These are phyloP conservation scores for Orius insidiosus DNA, from an alignment of 1,140 invertebrate genomes.

Conservation along the genomic window DNA sequence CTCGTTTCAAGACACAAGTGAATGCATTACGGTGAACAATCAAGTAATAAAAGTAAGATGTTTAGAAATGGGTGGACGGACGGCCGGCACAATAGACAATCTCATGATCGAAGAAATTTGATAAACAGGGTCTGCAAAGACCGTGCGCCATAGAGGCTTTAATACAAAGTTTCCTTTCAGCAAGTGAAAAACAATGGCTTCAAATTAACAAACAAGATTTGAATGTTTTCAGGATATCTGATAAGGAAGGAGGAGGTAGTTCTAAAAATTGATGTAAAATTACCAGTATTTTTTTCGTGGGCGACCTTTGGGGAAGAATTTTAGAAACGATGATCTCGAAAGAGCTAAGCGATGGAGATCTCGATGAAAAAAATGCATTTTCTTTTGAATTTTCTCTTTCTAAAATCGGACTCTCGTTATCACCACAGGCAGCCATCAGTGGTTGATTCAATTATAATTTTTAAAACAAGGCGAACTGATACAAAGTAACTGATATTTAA, in stretches of 20 bases:
- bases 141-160: no score
- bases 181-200: not conserved
- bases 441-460: no score
- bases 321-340: conserved; percentile 14
- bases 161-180: no score
- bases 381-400: conserved; percentile 2
- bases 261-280: not conserved
- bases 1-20: no score
- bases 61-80: no score
- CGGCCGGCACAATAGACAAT: no score
- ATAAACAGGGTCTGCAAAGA: no score
- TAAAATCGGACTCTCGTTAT: conserved; percentile 17
- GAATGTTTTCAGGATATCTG: not conserved
- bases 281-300: not conserved
- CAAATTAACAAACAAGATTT: not conserved
- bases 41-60: no score
- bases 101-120: no score
- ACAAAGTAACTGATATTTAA: no score
- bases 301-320: not conserved
- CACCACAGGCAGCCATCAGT: conserved; percentile 25
- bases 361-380: conserved; percentile 2
- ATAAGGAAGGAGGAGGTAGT: not conserved
- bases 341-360: conserved; percentile 15
- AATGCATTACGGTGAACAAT: no score
- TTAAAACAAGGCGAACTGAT: no score